These are phyloP conservation scores for Phenganax subtilis DNA, from an alignment of 92 coral and sea anemone genomes.

Conservation along the genomic window DNA sequence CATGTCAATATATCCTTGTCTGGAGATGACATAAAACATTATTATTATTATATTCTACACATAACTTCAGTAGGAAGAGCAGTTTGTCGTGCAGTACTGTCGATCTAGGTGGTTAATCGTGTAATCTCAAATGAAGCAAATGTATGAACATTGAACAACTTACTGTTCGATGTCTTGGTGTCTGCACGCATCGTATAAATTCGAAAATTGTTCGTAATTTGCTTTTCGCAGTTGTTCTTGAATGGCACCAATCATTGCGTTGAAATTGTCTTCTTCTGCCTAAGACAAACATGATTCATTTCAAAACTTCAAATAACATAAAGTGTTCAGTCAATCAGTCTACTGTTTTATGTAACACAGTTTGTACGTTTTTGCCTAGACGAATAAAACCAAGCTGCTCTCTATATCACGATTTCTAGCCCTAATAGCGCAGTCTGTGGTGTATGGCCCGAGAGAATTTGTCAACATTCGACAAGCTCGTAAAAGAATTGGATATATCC, in stretches of 20 bases:
- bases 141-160: constrained; percentile 2
- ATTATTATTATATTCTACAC: background rate
- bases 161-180: constrained; percentile 87
- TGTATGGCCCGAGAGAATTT: too few species aligned
- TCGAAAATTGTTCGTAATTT: constrained; percentile 88
- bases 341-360: too few species aligned
- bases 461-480: too few species aligned
- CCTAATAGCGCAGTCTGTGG: too few species aligned
- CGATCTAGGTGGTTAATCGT: background rate
- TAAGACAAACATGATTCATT: constrained; percentile 18
- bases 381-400: too few species aligned
- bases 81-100: too few species aligned
- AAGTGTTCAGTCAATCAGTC: too few species aligned
- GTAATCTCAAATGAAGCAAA: background rate
- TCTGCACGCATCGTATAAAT: constrained; percentile 86
- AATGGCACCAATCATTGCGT: constrained; percentile 72
- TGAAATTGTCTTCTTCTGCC: constrained; percentile 69
- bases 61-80: too few species aligned
- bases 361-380: too few species aligned
- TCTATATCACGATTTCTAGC: too few species aligned
- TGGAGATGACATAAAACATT: constrained; percentile 13
- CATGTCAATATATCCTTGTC: constrained; percentile 75
- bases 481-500: too few species aligned
- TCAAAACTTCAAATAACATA: too few species aligned
- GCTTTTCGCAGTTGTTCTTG: constrained; percentile 96